These are phyloP conservation scores for Rhizomys pruinosus DNA, from an alignment of 2,113 vertebrate genomes.

Conservation along the genomic window DNA sequence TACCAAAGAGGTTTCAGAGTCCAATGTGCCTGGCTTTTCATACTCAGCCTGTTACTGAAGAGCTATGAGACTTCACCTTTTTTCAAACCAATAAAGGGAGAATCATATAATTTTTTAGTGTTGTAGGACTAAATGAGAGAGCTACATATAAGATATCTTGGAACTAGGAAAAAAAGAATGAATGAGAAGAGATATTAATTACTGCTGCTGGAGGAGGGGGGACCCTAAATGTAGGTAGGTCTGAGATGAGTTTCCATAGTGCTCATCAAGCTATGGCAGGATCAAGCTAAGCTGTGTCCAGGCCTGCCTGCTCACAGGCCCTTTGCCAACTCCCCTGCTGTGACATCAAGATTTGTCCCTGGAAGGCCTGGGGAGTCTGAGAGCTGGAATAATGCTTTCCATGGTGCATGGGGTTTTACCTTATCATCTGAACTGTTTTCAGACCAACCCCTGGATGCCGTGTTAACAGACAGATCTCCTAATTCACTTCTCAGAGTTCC, in stretches of 20 bases:
- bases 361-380: not conserved
- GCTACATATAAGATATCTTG: not conserved
- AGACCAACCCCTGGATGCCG: constrained; percentile 65
- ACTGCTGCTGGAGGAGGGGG: not conserved
- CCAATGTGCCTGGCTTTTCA: not conserved
- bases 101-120: not conserved
- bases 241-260: not conserved
- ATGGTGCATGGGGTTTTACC: not conserved
- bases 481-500: constrained; percentile 62
- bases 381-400: not conserved
- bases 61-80: constrained; percentile 26
- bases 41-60: not conserved
- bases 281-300: too few species aligned
- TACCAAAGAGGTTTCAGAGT: not conserved
- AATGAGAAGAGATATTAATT: not conserved
- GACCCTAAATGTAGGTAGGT: not conserved
- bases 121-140: constrained; percentile 25
- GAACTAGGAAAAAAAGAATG: not conserved
- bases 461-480: constrained; percentile 39
- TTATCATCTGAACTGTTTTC: constrained; percentile 35
- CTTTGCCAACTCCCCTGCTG: not conserved
- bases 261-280: not conserved
- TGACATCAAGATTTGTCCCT: not conserved
- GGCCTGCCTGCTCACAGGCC: not conserved
- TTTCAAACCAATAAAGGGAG: not conserved